Evolutionary conservation across 1,140 invertebrate genomes (phyloP).

Genomic region (Papilio xuthus): DNA sequence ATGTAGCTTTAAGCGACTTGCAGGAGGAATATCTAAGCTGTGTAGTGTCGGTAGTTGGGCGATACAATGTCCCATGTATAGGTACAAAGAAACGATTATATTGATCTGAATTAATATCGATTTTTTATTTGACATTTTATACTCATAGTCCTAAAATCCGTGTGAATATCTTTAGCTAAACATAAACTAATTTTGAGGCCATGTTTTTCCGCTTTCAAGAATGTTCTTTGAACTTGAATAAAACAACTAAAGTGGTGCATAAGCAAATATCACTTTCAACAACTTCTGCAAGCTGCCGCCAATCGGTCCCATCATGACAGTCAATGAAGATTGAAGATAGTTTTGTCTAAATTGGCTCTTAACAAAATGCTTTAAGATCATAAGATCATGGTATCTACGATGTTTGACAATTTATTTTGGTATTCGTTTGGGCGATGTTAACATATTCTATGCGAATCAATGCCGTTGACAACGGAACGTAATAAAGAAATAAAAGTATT

Average conservation of each 20-base stretch:
- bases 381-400: neutral
- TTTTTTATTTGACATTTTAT: slow-evolving; percentile 49
- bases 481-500: neutral
- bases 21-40: slow-evolving; percentile 72
- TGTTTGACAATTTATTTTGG: neutral
- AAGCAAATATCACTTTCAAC: neutral
- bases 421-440: neutral
- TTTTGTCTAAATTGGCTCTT: neutral
- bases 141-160: neutral
- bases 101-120: slow-evolving; percentile 67
- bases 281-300: neutral
- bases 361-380: neutral
- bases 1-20: slow-evolving; percentile 70
- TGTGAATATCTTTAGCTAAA: no score
- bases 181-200: neutral
- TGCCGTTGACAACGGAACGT: no score
- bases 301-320: neutral
- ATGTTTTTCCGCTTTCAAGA: slow-evolving; percentile 21
- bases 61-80: slow-evolving; percentile 66
- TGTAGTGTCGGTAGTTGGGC: slow-evolving; percentile 73
- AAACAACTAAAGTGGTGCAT: no score
- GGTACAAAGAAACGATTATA: slow-evolving; percentile 80
- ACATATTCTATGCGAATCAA: neutral
- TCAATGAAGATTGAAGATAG: neutral
- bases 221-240: no score